phyloP scores from a whole-genome alignment of 92 coral and sea anemone species.

The Micromussa lordhowensis region DNA sequence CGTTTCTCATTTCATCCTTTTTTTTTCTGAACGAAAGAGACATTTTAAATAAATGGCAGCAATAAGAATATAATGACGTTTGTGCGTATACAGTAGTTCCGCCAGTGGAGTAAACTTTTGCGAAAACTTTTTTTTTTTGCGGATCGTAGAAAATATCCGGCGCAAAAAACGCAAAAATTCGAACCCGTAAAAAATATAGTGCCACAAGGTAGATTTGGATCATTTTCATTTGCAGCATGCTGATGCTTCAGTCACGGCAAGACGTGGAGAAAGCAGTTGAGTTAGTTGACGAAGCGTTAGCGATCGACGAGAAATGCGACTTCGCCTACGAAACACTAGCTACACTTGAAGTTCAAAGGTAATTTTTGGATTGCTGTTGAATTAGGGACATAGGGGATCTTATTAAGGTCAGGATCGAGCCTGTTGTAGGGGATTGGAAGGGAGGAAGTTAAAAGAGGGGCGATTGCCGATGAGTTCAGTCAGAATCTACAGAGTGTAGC shows the following conservation, averaged over 20 bases:
- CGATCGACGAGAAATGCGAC: slow-evolving; percentile 91
- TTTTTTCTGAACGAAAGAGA: too few species aligned
- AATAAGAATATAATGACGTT: too few species aligned
- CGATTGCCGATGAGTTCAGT: too few species aligned
- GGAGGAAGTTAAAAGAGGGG: not conserved
- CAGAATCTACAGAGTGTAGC: too few species aligned
- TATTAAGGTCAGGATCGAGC: not conserved
- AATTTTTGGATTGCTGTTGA: not conserved
- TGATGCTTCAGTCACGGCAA: slow-evolving; percentile 94
- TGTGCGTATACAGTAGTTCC: too few species aligned
- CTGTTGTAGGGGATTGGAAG: not conserved
- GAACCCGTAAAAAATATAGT: too few species aligned
- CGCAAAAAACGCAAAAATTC: too few species aligned
- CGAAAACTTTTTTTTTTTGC: too few species aligned
- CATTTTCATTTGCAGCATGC: slow-evolving; percentile 61
- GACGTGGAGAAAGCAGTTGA: slow-evolving; percentile 88
- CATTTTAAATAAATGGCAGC: too few species aligned
- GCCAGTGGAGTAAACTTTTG: too few species aligned
- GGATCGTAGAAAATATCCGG: too few species aligned
- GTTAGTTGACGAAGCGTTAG: slow-evolving; percentile 85
- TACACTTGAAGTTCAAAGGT: slow-evolving; percentile 98
- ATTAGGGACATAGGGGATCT: not conserved
- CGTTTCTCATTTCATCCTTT: too few species aligned
- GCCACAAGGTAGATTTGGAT: not conserved
- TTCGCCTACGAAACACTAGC: slow-evolving; percentile 98